Evolutionary conservation across 2,888 invertebrate genomes (phyloP), one percentile per base, ranked within the genome.

Genomic region (Xestia c-nigrum): DNA sequence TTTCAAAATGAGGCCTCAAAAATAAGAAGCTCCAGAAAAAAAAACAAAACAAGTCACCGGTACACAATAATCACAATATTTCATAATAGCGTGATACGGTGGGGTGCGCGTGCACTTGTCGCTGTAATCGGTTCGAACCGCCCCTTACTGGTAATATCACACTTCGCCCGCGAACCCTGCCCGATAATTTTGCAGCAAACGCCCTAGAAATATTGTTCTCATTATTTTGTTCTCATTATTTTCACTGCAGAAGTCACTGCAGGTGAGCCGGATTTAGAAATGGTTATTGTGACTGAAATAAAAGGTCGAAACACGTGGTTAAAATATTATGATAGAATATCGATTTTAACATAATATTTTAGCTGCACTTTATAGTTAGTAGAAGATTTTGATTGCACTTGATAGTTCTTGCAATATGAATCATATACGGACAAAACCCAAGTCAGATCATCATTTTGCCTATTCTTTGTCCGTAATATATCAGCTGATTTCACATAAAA

Each of bases 61-160:
- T 68, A 68, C 81, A 74, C 64, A 73, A 72, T 68, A 84, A 87
- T 86, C 74, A 84, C 66, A 83, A 84, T 86, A 85, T 85, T 82
- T 83, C 87, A 85, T 70, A 85, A 64, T 89, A 65, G 86, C 88
- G 90, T 87, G 85, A 72, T 72, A 76, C 64, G 72, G 73, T 71
- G 38, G 68, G 81, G 80, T 86, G 88, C 88, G 85, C 86, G 86
- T 91, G 90, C 88, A 88, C 88, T 89, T 88, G 89, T 89, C 89
- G 84, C 87, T 78, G 83, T 91, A 89, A 90, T 89, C 87, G 87
- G 84, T 80, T 74, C 47, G 89, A 81, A 77, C 92, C 92, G 91
- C 93, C 92, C 90, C 81, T 83, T 87, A 80, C 90, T 87, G 85
- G 91, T 91, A 92, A 91, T 90, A 91, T 93, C 92, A 90, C 94